A percentile compares a stretch with the other conserved stretches of the same genome.
Conservation (phyloP, 2,797 vertebrate genomes). For the Enteromius viviparus region DNA sequence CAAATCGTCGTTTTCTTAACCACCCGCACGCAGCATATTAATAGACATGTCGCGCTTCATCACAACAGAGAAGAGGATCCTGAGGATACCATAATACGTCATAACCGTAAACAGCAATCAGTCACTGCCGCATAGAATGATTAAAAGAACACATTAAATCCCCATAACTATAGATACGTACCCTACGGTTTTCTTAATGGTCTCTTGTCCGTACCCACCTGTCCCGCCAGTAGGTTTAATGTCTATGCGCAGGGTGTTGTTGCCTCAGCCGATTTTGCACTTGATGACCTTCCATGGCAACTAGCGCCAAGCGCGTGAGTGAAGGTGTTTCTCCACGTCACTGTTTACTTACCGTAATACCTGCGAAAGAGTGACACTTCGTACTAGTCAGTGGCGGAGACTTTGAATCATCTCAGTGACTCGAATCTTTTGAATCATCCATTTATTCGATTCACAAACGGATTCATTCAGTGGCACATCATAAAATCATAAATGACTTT, state of each 20-base stretch:
- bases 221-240: constrained; percentile 12
- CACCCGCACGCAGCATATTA: not conserved
- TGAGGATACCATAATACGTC: not conserved
- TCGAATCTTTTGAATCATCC: constrained; percentile 11
- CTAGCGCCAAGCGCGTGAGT: constrained; percentile 30
- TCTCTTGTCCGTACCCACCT: not conserved
- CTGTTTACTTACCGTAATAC: constrained; percentile 50
- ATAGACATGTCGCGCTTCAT: not conserved
- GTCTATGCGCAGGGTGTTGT: constrained; percentile 60
- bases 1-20: not conserved
- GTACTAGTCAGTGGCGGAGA: not conserved
- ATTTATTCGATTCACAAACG: not conserved
- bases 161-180: not conserved
- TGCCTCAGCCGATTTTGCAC: constrained; percentile 47
- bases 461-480: not conserved
- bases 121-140: not conserved
- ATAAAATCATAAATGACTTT: not conserved
- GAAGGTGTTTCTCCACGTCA: constrained; percentile 72
- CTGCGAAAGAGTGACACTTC: not conserved
- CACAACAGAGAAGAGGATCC: not conserved
- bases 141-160: not conserved
- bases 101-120: not conserved
- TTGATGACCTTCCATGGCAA: constrained; percentile 67
- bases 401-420: not conserved
- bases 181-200: constrained; percentile 11